phyloP scores from a whole-genome alignment of 2,888 invertebrate species.

The Amphiduros pacificus region DNA sequence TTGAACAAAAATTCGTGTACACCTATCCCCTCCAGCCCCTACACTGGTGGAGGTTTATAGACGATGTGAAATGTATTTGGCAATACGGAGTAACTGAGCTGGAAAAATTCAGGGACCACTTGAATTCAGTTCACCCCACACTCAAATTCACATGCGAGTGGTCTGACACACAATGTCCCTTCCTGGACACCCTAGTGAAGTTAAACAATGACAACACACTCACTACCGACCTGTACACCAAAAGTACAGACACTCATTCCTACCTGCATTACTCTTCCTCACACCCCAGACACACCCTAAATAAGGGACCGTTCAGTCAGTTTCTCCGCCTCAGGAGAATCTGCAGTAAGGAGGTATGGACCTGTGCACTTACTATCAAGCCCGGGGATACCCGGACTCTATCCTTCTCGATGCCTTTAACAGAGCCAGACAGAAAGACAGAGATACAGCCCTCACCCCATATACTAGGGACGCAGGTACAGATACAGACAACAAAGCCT shows the following conservation, averaged over 20 bases:
- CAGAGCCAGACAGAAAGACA: too few relatives aligned
- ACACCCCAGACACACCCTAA: not conserved
- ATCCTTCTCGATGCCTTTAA: too few relatives aligned
- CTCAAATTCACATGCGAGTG: conserved; percentile 2
- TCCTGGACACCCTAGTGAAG: not conserved
- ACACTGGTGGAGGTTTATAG: conserved; percentile 1
- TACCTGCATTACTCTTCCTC: not conserved
- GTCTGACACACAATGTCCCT: not conserved
- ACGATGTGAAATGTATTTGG: conserved; percentile 1
- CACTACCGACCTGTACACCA: not conserved
- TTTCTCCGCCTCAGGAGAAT: not conserved
- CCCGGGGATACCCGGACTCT: too few relatives aligned
- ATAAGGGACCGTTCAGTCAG: not conserved
- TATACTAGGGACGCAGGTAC: too few relatives aligned
- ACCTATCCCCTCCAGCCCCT: not conserved
- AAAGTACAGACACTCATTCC: not conserved
- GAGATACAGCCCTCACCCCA: too few relatives aligned
- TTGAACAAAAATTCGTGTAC: not conserved
- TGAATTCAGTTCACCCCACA: not conserved
- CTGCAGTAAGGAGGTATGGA: not conserved
- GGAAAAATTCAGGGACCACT: not conserved
- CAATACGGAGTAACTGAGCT: not conserved
- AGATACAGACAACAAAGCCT: too few relatives aligned
- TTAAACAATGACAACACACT: not conserved
- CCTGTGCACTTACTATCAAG: too few relatives aligned